Percentiles rank a stretch among this genome's conserved stretches.
These are phyloP conservation scores for Hirudo medicinalis DNA, from an alignment of 1,140 invertebrate species.

Conservation along the genomic window DNA sequence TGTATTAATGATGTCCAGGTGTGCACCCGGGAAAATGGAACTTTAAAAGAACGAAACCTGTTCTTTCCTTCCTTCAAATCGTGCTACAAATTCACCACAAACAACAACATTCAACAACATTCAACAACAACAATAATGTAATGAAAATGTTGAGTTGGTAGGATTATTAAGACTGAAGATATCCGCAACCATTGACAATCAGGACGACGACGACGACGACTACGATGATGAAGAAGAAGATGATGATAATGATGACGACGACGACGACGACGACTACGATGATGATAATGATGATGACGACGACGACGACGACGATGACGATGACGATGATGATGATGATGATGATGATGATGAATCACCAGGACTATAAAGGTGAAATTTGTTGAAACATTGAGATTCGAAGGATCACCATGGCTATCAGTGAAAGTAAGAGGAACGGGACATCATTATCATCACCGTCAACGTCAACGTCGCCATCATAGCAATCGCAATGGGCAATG, in stretches of 20 bases:
- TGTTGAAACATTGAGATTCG: not conserved
- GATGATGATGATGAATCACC: slow-evolving; percentile 8
- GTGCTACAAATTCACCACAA: too few species aligned
- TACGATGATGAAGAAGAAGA: not conserved
- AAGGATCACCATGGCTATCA: too few species aligned
- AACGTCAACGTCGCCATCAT: not conserved
- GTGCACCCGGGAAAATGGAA: too few species aligned
- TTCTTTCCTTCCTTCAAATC: too few species aligned
- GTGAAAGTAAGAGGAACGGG: not conserved
- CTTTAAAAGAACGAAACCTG: too few species aligned
- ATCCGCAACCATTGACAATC: too few species aligned
- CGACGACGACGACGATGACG: not conserved
- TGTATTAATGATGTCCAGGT: too few species aligned
- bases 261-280: not conserved
- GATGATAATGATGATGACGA: not conserved
- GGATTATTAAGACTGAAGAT: too few species aligned
- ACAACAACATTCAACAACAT: too few species aligned
- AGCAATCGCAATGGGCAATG: not conserved
- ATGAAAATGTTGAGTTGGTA: too few species aligned
- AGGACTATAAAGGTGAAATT: not conserved
- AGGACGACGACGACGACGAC: too few species aligned
- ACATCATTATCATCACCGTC: slow-evolving; percentile 1
- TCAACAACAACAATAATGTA: too few species aligned
- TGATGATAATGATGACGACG: not conserved
- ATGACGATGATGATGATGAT: not conserved